Evolutionary conservation across 2,113 vertebrate genomes (phyloP), one percentile per base, ranked within the genome.

Genomic region (Hemiscyllium ocellatum): DNA sequence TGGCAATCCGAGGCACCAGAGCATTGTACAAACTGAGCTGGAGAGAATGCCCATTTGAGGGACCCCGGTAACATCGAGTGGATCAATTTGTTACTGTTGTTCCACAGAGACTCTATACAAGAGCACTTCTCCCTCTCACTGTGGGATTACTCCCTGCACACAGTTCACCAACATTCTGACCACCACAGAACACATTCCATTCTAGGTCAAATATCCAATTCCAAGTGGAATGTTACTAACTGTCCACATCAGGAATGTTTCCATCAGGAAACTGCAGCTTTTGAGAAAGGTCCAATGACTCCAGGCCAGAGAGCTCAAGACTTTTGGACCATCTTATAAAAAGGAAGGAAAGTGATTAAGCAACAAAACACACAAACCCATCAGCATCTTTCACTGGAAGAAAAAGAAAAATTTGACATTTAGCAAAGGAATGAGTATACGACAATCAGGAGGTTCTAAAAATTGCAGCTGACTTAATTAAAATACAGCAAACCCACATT

Each of bases 1-100:
- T 6, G 56, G 56, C 1, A 0, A 47, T 47, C 42, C 0, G n/a
- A n/a, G n/a, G n/a, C n/a, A n/a, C n/a, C n/a, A n/a, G 0, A 1
- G 42, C 42, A 47, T 47, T 47, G 42, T 47, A 1, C 6, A 6
- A 56, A 56, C 56, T 56, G 56, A 56, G 6, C 56, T 56, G 1
- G 56, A 56, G 56, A 56, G 5, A 56, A 8, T 4, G 56, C 56
- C 56, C 56, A 56, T 8, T 56, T 0, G 4, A 56, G 8, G 6
- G 5, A 8, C 8, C 42, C 5, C 6, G 4, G 56, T 56, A 56
- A 56, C 56, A 61, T 8, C 56, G 10, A 61, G 10, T 61, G 56
- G 56, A 12, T 8, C 12, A 1, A 12, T 61, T 61, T 7, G 56
- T 61, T 12, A 10, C 56, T 61, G 56, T 12, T 61, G 7, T 61